Percentiles rank a stretch among this genome's conserved stretches.
Evolutionary conservation across 1,140 invertebrate genomes (phyloP).

Genomic region (Drosophila repletoides): DNA sequence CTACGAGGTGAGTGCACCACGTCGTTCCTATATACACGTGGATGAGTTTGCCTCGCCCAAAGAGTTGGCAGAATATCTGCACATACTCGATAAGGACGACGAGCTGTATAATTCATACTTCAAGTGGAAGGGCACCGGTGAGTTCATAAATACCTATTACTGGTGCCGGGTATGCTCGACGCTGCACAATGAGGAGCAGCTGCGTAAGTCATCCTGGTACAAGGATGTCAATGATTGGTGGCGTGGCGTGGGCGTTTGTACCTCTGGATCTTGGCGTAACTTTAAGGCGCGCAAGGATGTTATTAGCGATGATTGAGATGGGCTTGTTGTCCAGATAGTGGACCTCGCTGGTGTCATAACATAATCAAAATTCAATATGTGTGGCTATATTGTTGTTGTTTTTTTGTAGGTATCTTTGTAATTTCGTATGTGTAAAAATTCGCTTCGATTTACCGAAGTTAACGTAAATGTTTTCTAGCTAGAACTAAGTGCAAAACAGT

Average conservation of each 20-base stretch:
- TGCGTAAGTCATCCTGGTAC: constrained; percentile 86
- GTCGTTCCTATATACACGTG: constrained; percentile 95
- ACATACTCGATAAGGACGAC: constrained; percentile 92
- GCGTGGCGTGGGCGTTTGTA: constrained; percentile 89
- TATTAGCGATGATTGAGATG: constrained; percentile 77
- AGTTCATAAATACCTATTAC: constrained; percentile 97
- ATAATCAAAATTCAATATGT: constrained; percentile 46
- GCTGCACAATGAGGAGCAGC: constrained; percentile 89
- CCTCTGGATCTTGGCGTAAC: constrained; percentile 87
- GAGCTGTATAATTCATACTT: constrained; percentile 96
- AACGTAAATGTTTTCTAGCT: constrained; percentile 32
- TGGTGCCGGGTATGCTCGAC: constrained; percentile 97
- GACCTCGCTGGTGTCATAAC: constrained; percentile 50
- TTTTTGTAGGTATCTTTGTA: constrained; percentile 44
- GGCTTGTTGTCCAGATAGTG: constrained; percentile 55
- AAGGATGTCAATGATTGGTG: constrained; percentile 94
- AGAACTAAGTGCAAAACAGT: constrained; percentile 36
- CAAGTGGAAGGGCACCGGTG: constrained; percentile 95
- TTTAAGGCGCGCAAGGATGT: constrained; percentile 82
- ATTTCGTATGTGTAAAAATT: constrained; percentile 21
- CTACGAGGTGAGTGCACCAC: constrained; percentile 93
- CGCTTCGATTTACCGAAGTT: constrained; percentile 22
- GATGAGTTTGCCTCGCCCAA: constrained; percentile 95
- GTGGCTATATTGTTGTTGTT: constrained; percentile 42
- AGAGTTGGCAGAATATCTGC: constrained; percentile 93